Conservation (phyloP, 2,797 vertebrate species). For the Pseudochirops cupreus region DNA sequence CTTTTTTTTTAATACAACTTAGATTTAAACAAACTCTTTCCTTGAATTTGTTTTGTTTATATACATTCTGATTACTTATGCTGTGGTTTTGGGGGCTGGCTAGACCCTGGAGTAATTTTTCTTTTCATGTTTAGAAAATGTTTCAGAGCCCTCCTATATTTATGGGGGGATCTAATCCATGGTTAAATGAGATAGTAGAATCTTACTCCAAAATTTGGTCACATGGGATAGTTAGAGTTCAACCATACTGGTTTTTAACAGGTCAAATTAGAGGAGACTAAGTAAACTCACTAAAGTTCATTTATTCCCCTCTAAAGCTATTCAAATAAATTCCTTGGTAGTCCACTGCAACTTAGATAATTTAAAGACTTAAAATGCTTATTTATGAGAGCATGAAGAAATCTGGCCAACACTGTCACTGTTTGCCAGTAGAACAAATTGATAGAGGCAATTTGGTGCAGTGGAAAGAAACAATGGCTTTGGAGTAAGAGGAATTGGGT, state of each 20-base stretch:
- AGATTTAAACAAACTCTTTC: conserved; percentile 32
- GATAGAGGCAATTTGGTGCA: conserved; percentile 62
- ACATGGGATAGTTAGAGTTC: conserved; percentile 56
- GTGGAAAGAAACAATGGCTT: too few species aligned
- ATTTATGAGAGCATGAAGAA: conserved; percentile 81
- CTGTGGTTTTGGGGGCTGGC: conserved; percentile 39
- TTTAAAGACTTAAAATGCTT: not conserved
- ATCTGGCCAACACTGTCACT: conserved; percentile 80
- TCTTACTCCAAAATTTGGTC: conserved; percentile 70
- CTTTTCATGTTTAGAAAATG: conserved; percentile 79
- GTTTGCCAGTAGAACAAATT: conserved; percentile 70
- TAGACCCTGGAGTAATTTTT: conserved; percentile 71
- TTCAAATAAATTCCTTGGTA: not conserved
- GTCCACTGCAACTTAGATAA: not conserved
- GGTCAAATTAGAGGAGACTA: conserved; percentile 65
- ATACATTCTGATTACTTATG: conserved; percentile 67
- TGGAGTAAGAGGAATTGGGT: too few species aligned
- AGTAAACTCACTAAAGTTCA: conserved; percentile 69
- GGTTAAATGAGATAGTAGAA: conserved; percentile 71
- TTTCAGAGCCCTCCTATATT: conserved; percentile 77
- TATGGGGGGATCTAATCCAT: conserved; percentile 73
- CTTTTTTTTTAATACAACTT: not conserved
- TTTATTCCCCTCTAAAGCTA: conserved; percentile 32
- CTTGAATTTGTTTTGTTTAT: conserved; percentile 71
- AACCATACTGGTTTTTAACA: conserved; percentile 26